Conservation (phyloP, 2,888 invertebrate species). For the Geotrupes spiniger region DNA sequence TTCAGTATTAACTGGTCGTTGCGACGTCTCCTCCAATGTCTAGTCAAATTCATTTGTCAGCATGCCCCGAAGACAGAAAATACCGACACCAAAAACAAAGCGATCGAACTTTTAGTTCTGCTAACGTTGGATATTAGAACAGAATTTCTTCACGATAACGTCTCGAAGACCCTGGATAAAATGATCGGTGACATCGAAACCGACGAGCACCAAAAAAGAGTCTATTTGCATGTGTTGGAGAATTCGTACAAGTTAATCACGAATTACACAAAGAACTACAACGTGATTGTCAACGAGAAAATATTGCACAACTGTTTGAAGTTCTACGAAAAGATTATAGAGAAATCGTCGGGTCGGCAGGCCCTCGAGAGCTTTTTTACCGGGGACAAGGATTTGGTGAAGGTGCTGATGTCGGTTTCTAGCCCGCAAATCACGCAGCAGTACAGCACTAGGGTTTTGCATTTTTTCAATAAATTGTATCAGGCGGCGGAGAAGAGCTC, state of each 20-base stretch:
- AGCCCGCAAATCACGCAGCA: constrained; percentile 66
- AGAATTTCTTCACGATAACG: constrained; percentile 68
- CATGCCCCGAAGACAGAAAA: constrained; percentile 62
- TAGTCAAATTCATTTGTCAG: constrained; percentile 64
- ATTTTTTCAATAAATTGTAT: constrained; percentile 74
- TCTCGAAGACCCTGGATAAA: constrained; percentile 61
- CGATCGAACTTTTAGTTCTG: constrained; percentile 69
- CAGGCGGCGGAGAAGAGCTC: constrained; percentile 62
- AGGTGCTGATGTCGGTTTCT: constrained; percentile 77
- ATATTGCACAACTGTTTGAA: constrained; percentile 68
- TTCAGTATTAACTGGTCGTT: constrained; percentile 63
- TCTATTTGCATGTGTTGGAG: constrained; percentile 62
- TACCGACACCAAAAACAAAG: constrained; percentile 60
- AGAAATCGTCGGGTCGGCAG: constrained; percentile 75
- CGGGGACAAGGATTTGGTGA: constrained; percentile 68
- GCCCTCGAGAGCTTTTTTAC: constrained; percentile 82
- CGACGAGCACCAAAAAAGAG: constrained; percentile 63
- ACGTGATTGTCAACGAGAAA: constrained; percentile 56
- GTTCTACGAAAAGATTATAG: constrained; percentile 83
- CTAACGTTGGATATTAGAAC: constrained; percentile 74
- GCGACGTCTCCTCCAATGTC: constrained; percentile 62
- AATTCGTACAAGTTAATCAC: constrained; percentile 68
- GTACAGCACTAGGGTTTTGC: constrained; percentile 77
- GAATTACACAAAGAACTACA: constrained; percentile 54
- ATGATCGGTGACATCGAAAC: constrained; percentile 62